phyloP scores from a whole-genome alignment of 2,113 vertebrate genomes.

The Pyxicephalus adspersus region DNA sequence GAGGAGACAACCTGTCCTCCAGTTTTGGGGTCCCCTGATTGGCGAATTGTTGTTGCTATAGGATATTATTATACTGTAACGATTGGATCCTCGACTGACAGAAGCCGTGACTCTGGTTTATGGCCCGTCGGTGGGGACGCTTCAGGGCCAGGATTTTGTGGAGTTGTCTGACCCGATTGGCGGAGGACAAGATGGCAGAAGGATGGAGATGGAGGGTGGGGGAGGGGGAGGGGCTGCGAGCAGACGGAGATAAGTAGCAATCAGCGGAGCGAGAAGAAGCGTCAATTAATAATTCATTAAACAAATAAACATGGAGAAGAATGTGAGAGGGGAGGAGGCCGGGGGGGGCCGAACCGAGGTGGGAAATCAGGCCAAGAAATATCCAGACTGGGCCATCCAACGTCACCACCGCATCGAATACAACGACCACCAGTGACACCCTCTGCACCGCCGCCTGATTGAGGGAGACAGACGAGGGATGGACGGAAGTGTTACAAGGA shows the following conservation, averaged over 20 bases:
- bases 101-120: no score
- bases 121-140: no score
- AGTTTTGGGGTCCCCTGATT: no score
- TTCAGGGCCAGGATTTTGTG: not conserved
- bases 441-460: not conserved
- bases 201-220: not conserved
- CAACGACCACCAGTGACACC: rapidly evolving
- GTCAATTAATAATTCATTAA: slow-evolving; percentile 80
- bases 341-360: slow-evolving; percentile 61
- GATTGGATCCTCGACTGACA: no score
- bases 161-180: not conserved
- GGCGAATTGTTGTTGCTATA: no score
- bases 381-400: slow-evolving; percentile 51
- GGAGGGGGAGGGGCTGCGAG: slow-evolving; percentile 2
- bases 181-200: not conserved
- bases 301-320: slow-evolving; percentile 74
- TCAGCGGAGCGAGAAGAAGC: slow-evolving; percentile 59
- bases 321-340: slow-evolving; percentile 58
- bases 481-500: not conserved
- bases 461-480: not conserved
- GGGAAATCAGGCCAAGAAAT: slow-evolving; percentile 65
- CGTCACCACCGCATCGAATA: not conserved
- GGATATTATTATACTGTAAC: no score
- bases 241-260: slow-evolving; percentile 50
- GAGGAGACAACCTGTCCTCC: no score